A percentile compares a stretch with the other conserved stretches of the same genome.
phyloP scores from a whole-genome alignment of 2,888 invertebrate genomes.

The Ormyrus labotus region DNA sequence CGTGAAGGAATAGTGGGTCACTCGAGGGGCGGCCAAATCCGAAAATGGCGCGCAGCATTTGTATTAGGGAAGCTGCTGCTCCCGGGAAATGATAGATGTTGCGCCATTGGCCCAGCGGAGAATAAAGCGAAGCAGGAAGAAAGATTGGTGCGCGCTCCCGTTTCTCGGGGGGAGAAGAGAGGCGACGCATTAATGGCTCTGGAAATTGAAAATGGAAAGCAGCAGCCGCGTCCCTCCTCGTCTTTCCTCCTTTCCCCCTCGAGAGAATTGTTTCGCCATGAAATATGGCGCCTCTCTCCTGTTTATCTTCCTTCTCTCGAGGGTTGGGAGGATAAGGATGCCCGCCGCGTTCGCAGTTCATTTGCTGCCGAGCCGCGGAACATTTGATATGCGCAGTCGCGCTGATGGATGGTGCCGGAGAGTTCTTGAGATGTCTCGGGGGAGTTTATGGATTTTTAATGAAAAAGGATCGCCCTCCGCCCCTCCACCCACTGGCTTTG shows the following conservation, averaged over 20 bases:
- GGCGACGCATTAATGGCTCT: conserved; percentile 71
- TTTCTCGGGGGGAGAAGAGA: conserved; percentile 60
- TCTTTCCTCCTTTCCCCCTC: conserved; percentile 60
- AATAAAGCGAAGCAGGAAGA: conserved; percentile 56
- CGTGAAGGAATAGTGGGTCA: background rate
- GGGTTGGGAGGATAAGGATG: too few relatives aligned
- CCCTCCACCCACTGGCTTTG: too few relatives aligned
- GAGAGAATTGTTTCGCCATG: conserved; percentile 65
- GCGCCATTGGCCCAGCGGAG: conserved; percentile 46
- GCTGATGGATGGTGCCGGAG: conserved; percentile 11
- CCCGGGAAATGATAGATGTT: conserved; percentile 55
- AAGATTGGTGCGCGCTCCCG: conserved; percentile 64
- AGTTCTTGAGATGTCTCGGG: background rate
- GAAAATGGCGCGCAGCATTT: conserved; percentile 40
- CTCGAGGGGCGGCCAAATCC: background rate
- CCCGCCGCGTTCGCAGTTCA: conserved; percentile 20
- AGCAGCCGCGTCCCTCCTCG: conserved; percentile 55
- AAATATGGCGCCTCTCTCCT: conserved; percentile 64
- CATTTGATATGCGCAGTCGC: background rate
- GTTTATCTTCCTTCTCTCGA: conserved; percentile 36
- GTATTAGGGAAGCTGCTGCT: background rate
- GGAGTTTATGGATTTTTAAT: background rate
- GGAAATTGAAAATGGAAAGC: conserved; percentile 73
- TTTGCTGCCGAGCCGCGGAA: conserved; percentile 11
- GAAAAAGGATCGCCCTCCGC: background rate